Conservation (phyloP, 2,113 vertebrate genomes). For the Camelus dromedarius region DNA sequence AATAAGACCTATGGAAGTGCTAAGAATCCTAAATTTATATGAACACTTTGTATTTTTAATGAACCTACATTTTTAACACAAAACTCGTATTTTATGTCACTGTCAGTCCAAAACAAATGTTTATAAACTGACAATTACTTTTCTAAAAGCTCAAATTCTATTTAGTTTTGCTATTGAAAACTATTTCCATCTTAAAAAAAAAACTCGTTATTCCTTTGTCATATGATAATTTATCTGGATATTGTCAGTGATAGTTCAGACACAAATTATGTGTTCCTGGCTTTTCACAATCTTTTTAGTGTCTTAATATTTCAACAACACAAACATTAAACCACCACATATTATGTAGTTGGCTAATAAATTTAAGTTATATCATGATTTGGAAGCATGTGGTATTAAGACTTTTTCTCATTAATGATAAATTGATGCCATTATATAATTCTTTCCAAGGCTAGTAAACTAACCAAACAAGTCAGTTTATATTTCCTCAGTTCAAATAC, state of each 20-base stretch:
- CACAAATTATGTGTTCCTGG: not conserved
- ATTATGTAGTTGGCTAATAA: not conserved
- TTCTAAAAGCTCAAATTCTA: not conserved
- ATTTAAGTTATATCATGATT: not conserved
- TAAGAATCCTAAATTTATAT: not conserved
- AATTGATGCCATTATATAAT: not conserved
- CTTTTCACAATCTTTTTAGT: not conserved
- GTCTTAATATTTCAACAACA: not conserved
- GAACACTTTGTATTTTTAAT: not conserved
- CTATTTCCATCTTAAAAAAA: not conserved
- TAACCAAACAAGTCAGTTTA: not conserved
- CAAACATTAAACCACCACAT: not conserved
- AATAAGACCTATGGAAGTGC: not conserved
- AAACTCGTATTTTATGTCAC: not conserved
- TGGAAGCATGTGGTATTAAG: not conserved
- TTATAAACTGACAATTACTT: not conserved
- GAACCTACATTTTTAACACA: not conserved
- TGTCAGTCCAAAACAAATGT: not conserved
- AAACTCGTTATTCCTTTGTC: not conserved
- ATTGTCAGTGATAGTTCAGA: not conserved
- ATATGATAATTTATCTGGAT: not conserved
- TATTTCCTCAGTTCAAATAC: not conserved
- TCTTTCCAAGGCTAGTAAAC: not conserved
- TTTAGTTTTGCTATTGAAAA: not conserved
- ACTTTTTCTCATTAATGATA: not conserved